phyloP scores from a whole-genome alignment of 2,797 vertebrate species.

The Lutjanus argentimaculatus region DNA sequence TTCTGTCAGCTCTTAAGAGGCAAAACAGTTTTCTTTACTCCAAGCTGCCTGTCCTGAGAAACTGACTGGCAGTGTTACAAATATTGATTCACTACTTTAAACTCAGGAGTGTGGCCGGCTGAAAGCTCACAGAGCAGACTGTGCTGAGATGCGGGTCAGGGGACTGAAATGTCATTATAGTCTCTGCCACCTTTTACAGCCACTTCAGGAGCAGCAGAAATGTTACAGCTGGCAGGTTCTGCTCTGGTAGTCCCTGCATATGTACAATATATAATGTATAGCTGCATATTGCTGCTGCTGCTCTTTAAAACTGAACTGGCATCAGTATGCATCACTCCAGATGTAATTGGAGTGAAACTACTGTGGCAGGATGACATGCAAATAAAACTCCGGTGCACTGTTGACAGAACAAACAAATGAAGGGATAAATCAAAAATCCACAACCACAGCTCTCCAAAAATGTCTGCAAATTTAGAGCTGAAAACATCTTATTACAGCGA shows the following conservation, averaged over 20 bases:
- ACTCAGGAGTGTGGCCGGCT: conserved; percentile 29
- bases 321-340: conserved; percentile 35
- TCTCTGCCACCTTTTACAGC: conserved; percentile 38
- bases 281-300: conserved; percentile 44
- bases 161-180: conserved; percentile 38
- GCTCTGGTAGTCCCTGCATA: conserved; percentile 32
- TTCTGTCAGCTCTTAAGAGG: conserved; percentile 39
- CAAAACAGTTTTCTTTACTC: conserved; percentile 38
- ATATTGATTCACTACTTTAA: conserved; percentile 54
- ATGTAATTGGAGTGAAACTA: conserved; percentile 30
- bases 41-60: conserved; percentile 13
- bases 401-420: conserved; percentile 46
- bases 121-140: conserved; percentile 30
- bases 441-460: conserved; percentile 23
- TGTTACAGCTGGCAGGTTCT: conserved; percentile 12
- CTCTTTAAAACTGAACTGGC: conserved; percentile 33
- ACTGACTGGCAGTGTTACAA: conserved; percentile 41
- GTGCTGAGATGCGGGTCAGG: conserved; percentile 14
- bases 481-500: conserved; percentile 50
- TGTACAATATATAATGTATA: conserved; percentile 63
- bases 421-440: conserved; percentile 38
- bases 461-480: conserved; percentile 20
- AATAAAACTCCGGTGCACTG: conserved; percentile 27
- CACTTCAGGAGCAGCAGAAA: conserved; percentile 39
- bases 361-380: conserved; percentile 15